A percentile compares a stretch with the other conserved stretches of the same genome.
Conservation (phyloP, 1,140 invertebrate genomes). For the Ips nitidus region DNA sequence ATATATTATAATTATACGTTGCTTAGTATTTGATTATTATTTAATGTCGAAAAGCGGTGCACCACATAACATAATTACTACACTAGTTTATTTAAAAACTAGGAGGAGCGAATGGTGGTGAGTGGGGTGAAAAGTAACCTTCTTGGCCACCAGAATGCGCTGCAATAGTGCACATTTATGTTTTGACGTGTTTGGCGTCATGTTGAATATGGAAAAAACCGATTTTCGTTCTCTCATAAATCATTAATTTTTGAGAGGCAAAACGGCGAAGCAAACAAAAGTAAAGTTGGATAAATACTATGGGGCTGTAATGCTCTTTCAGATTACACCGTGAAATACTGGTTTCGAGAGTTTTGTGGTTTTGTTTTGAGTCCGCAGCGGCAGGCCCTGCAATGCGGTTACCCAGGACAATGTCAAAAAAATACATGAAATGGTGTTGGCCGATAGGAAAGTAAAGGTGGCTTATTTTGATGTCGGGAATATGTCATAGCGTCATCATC, state of each 20-base stretch:
- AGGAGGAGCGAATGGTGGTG: too few relatives aligned
- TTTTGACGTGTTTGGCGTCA: too few relatives aligned
- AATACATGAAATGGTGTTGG: conserved; percentile 43
- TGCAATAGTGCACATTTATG: too few relatives aligned
- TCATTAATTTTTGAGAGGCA: not conserved
- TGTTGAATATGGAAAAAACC: too few relatives aligned
- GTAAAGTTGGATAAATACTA: not conserved
- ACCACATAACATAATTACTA: too few relatives aligned
- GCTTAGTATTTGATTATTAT: too few relatives aligned
- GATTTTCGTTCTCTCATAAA: not conserved
- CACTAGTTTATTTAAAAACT: too few relatives aligned
- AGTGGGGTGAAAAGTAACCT: too few relatives aligned
- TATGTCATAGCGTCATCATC: too few relatives aligned
- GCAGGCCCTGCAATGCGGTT: conserved; percentile 39
- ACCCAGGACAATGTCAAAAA: conserved; percentile 45
- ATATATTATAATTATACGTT: too few relatives aligned
- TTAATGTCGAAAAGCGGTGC: too few relatives aligned
- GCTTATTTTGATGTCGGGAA: conserved; percentile 26
- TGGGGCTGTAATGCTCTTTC: conserved; percentile 41
- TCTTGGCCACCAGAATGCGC: too few relatives aligned
- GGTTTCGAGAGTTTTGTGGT: conserved; percentile 42
- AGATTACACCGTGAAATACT: conserved; percentile 39
- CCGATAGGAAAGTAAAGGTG: conserved; percentile 43
- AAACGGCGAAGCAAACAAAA: not conserved
- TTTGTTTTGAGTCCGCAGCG: conserved; percentile 44